A percentile compares a stretch with the other conserved stretches of the same genome.
These are phyloP conservation scores for Drosophila kurseongensis DNA, from an alignment of 1,140 invertebrate genomes.

Conservation along the genomic window DNA sequence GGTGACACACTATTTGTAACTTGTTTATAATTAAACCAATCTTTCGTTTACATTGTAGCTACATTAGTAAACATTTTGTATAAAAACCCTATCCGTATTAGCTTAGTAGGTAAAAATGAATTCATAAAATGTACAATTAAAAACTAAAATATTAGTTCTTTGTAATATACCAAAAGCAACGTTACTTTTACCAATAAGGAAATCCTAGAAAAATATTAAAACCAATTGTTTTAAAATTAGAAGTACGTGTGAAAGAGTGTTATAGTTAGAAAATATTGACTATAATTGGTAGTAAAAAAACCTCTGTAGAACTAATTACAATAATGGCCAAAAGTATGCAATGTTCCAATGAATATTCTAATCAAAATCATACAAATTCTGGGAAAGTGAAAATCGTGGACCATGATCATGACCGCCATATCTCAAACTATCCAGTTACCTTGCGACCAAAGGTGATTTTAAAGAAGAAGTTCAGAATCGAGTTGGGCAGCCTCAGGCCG, in stretches of 20 bases:
- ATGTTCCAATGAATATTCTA: conserved; percentile 22
- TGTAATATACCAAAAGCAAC: background rate
- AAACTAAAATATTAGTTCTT: background rate
- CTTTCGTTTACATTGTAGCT: too few relatives aligned
- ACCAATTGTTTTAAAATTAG: background rate
- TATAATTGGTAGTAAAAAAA: conserved; percentile 4
- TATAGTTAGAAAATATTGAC: background rate
- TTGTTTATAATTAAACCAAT: too few relatives aligned
- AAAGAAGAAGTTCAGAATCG: conserved; percentile 95
- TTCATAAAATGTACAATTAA: background rate
- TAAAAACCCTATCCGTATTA: background rate
- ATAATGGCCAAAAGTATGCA: conserved; percentile 37
- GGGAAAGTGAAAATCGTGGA: conserved; percentile 31
- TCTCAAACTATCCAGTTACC: conserved; percentile 85
- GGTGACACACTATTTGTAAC: too few relatives aligned
- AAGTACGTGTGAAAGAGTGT: background rate
- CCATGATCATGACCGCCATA: conserved; percentile 13
- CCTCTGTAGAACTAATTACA: conserved; percentile 19
- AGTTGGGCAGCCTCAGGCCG: conserved; percentile 94
- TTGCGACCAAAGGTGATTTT: conserved; percentile 94
- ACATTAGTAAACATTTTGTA: too few relatives aligned
- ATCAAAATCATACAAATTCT: conserved; percentile 25
- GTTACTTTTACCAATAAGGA: background rate
- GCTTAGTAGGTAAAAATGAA: background rate
- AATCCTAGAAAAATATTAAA: background rate